Evolutionary conservation across 2,888 invertebrate genomes (phyloP), one percentile per base, ranked within the genome.

Genomic region (Chaitophorus viminalis): DNA sequence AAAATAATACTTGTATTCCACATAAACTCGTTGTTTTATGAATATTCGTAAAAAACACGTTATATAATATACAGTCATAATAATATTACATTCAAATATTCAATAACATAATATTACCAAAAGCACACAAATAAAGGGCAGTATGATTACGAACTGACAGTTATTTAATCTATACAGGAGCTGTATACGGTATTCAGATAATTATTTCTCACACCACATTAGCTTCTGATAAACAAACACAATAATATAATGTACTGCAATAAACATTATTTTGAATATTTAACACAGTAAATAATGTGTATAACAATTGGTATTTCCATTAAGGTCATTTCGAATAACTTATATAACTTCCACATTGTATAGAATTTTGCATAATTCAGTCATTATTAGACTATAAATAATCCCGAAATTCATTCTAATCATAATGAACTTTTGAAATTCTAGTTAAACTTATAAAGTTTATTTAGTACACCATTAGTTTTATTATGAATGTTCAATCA

Each of bases 171-270:
- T 46, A 46, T 14, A n/a, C n/a, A 46, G 46, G 46, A 46, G 11
- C 46, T 46, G 46, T 11, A n/a, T n/a, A 46, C 46, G 3, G 46
- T 3, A 46, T 46, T 46, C 14, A 46, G 46, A 54, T 82, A n/a
- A 74, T 82, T 82, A 33, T 82, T 82, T 74, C 60, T 83, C 74
- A 54, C 74, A 60, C 74, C 82, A 54, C 82, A 82, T 74, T 82
- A 36, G 54, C 36, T 83, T 74, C 29, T 21, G 54, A 54, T 11
- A 52, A 82, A 82, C 36, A 54, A 82, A 82, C 54, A 46, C 39
- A 72, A 31, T n/a, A 39, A 39, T n/a, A 39, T n/a, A 39, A 54
- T 31, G 54, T 21, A 77, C 52, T 31, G 36, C 33, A 82, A 65
- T 84, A 75, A 65, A 76, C 75, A 76, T 84, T 46, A 46, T 46